A percentile compares a stretch with the other conserved stretches of the same genome.
Evolutionary conservation across 2,113 vertebrate species (phyloP).

Genomic region (Engraulis encrasicolus): DNA sequence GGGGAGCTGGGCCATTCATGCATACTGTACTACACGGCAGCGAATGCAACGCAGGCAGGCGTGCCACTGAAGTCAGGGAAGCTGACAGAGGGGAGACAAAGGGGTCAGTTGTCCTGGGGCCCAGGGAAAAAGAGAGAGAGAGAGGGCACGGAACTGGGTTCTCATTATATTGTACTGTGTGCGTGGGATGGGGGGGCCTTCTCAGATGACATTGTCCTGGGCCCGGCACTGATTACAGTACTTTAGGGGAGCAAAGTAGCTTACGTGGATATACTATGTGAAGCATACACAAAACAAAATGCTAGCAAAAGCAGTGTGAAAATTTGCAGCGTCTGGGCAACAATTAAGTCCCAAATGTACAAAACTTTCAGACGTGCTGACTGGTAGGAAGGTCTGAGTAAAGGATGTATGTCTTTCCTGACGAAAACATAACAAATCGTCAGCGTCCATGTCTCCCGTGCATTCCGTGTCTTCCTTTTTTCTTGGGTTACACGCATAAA

Average conservation of each 20-base stretch:
- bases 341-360: conserved; percentile 71
- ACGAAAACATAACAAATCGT: conserved; percentile 68
- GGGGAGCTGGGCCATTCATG: conserved; percentile 33
- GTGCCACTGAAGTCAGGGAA: background rate
- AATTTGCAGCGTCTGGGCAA: conserved; percentile 68
- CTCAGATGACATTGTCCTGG: no score
- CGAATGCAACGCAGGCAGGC: background rate
- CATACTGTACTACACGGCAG: no score
- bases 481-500: background rate
- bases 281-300: conserved; percentile 48
- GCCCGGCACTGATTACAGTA: no score
- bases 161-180: no score
- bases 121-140: no score
- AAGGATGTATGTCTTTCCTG: conserved; percentile 63
- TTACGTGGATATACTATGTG: conserved; percentile 56
- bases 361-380: conserved; percentile 73
- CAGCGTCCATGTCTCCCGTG: conserved; percentile 60
- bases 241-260: conserved; percentile 23
- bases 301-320: conserved; percentile 54
- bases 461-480: conserved; percentile 62
- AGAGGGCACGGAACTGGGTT: no score
- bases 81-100: no score
- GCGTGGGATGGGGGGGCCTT: no score
- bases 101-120: no score
- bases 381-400: conserved; percentile 62